Percentiles rank a stretch among this genome's conserved stretches.
Conservation (phyloP, 2,113 vertebrate genomes). For the Alligator mississippiensis region DNA sequence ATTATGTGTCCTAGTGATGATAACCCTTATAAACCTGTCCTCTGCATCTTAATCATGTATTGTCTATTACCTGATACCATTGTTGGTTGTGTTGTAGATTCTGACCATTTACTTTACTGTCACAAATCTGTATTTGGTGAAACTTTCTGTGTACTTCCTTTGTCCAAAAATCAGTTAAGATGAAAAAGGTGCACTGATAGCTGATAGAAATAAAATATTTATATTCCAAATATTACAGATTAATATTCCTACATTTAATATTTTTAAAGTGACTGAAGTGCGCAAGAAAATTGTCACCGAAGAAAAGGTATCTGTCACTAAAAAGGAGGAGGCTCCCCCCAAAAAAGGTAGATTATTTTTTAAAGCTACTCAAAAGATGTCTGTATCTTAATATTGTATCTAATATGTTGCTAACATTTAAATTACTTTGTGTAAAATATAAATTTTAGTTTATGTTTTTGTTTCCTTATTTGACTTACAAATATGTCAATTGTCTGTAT, state of each 20-base stretch:
- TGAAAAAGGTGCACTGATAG: slow-evolving; percentile 9
- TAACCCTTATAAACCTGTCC: not conserved
- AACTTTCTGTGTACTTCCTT: not conserved
- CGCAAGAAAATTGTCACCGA: slow-evolving; percentile 75
- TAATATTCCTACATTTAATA: slow-evolving; percentile 60
- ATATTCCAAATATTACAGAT: slow-evolving; percentile 18
- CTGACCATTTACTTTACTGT: not conserved
- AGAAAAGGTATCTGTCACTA: slow-evolving; percentile 77
- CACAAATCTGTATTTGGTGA: slow-evolving; percentile 20
- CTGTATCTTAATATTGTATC: not conserved
- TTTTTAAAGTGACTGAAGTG: slow-evolving; percentile 80
- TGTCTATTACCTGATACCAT: not conserved
- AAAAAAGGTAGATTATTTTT: slow-evolving; percentile 75
- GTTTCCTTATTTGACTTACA: not conserved
- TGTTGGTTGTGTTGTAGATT: not conserved
- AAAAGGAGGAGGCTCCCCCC: slow-evolving; percentile 78
- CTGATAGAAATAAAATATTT: not conserved
- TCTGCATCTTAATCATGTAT: not conserved
- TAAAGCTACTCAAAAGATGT: not conserved
- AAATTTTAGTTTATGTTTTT: not conserved
- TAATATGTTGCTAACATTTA: not conserved
- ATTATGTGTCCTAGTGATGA: not conserved
- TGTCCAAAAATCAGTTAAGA: not conserved
- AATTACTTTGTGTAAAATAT: not conserved
- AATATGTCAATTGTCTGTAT: slow-evolving; percentile 3